phyloP scores from a whole-genome alignment of 1,140 invertebrate species.

The Zaprionus inermis region DNA sequence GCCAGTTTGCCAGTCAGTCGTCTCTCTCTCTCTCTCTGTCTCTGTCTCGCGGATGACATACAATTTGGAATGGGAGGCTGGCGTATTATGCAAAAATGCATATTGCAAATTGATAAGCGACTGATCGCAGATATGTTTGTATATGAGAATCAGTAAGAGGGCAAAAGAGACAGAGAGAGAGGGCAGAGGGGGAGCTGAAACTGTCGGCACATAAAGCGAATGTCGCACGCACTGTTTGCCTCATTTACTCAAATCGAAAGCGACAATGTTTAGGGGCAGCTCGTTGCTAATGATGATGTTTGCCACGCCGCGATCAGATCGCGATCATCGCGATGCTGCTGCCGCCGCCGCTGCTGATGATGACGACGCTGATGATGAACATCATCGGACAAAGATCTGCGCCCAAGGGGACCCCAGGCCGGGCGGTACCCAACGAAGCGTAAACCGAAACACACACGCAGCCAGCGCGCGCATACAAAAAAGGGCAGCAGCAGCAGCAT shows the following conservation, averaged over 20 bases:
- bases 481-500: slow-evolving; percentile 68
- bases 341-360: slow-evolving; percentile 26
- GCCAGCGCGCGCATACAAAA: slow-evolving; percentile 56
- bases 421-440: slow-evolving; percentile 34
- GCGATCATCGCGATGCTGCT: slow-evolving; percentile 26
- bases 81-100: slow-evolving; percentile 78
- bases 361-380: slow-evolving; percentile 27
- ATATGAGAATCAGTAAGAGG: background rate
- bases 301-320: slow-evolving; percentile 31
- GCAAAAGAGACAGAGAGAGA: background rate
- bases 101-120: slow-evolving; percentile 73
- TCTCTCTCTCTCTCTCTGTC: background rate
- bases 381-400: slow-evolving; percentile 21
- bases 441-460: slow-evolving; percentile 49
- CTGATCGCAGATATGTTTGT: slow-evolving; percentile 51
- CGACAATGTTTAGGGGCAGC: slow-evolving; percentile 62
- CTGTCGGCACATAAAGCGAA: slow-evolving; percentile 80
- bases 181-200: slow-evolving; percentile 14
- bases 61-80: slow-evolving; percentile 30
- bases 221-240: slow-evolving; percentile 80
- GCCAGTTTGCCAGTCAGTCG: slow-evolving; percentile 1
- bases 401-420: slow-evolving; percentile 30
- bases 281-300: slow-evolving; percentile 62
- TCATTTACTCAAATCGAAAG: slow-evolving; percentile 80
- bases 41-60: slow-evolving; percentile 18